Base-by-base conservation (phyloP, 2,113 vertebrate species). In the Oceanodroma tethys region DNA sequence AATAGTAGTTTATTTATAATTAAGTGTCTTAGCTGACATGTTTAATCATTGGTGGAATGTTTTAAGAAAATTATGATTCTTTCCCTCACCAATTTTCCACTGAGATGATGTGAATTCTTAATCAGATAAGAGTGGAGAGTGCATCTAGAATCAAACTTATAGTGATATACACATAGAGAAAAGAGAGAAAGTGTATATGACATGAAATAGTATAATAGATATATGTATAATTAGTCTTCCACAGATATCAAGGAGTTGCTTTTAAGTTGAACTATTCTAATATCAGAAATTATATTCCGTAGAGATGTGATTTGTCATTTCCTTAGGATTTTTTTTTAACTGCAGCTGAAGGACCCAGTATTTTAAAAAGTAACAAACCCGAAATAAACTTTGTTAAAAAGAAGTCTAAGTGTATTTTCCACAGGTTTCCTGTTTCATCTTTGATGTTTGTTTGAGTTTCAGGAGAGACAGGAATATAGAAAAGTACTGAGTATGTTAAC, bases 381-480 rank as follows among this genome's bases (percentile, higher is more conserved):
- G 70, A 97, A 96, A 96, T 62, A 72, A 96, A 96, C 88, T 88
- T 95, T 9, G 23, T 91, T 97, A 81, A 93, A 95, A 96, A 84
- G 78, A 95, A 52, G 50, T 94, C 15, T 76, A 96, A 96, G 83
- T 91, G 34, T 91, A 91, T 97, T 40, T 88, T 71, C 32, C 66
- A 74, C 38, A 83, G 63, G 91, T 94, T 92, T 94, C 56, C 47
- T 90, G 58, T 90, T 93, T 96, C 55, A 56, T 80, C 96, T 96
- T 96, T 96, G 93, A 97, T 93, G 87, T 92, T 95, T 97, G 83
- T 79, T 97, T 93, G 93, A 71, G 89, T 91, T 68, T 97, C 96
- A 96, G 70, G 66, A 90, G 50, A 96, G 68, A 96, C 38, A 90
- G 71, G 40, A 76, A 55, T 78, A 76, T 29, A 67, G 67, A 78